Base-by-base conservation (phyloP, 2,113 vertebrate genomes). In the Psammodynastes pulverulentus region DNA sequence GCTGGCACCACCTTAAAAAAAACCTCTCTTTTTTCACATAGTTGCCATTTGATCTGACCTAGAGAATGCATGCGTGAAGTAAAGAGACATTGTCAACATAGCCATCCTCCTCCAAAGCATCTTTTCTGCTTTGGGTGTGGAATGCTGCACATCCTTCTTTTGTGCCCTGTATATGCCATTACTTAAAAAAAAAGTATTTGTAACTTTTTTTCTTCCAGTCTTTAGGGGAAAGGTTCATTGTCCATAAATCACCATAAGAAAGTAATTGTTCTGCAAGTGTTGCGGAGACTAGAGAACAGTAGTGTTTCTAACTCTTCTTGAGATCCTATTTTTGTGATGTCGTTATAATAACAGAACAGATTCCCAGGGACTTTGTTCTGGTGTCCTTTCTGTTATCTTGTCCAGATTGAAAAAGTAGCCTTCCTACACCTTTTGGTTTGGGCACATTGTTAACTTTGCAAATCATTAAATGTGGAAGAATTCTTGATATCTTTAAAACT, bases 301-400 rank as follows among this genome's bases (percentile, higher is more conserved):
- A 85, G 72, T 15, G 0, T 43, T 34, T 52, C 23, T 26, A 23
- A 9, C 49, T 79, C n/a, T 17, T 23, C 45, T 84, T 56, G 67
- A 49, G 45, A 52, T 49, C 72, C 51, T 92, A 29, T 62, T 89
- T 89, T 86, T 89, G 21, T 88, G 91, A 92, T 39, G 91, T 89
- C 72, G 49, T 46, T 89, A 84, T 29, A 85, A 92, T 49, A 89
- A 54, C 43, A 84, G 53, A 89, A 23, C 45, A 51, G 88, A 89
- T 92, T 92, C 79, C 87, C 72, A 89, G 45, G 87, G 72, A 89
- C 72, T 92, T 89, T 92, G 72, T 92, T 92, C 58, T 34, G 84
- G 21, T 89, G n/a, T 51, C 17, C 79, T 89, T 45, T 24, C 21
- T 88, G 5, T 34, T 89, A 89, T 89, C 88, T 58, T 51, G 13